phyloP scores from a whole-genome alignment of 2,113 vertebrate genomes.

The Carassius auratus region DNA sequence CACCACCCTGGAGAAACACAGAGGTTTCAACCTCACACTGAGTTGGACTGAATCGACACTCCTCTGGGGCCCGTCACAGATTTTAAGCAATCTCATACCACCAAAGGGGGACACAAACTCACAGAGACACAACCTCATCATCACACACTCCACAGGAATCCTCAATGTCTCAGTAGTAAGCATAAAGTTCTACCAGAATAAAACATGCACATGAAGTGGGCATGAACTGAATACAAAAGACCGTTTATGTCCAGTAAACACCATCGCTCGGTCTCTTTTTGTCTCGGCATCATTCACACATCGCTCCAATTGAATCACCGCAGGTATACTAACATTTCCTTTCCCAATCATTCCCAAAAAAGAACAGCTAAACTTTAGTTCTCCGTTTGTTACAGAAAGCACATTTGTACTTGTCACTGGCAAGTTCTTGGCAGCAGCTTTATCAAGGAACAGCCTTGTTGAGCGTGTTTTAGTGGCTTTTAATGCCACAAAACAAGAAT shows the following conservation, averaged over 20 bases:
- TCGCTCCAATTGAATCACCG: background rate
- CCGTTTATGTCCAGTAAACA: constrained; percentile 13
- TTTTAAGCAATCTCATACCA: constrained; percentile 35
- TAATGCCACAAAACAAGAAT: constrained; percentile 8
- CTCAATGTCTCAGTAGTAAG: constrained; percentile 4
- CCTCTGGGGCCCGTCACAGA: constrained; percentile 17
- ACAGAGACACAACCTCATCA: constrained; percentile 21
- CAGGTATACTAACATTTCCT: constrained; percentile 8
- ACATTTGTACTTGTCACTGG: constrained; percentile 20
- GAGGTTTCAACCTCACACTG: constrained; percentile 11
- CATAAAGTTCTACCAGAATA: constrained; percentile 8
- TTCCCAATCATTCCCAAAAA: background rate
- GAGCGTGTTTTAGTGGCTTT: constrained; percentile 1
- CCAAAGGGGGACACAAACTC: background rate
- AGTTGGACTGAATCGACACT: constrained; percentile 19
- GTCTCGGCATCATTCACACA: background rate
- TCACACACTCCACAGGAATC: constrained; percentile 35
- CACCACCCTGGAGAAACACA: constrained; percentile 4
- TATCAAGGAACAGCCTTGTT: background rate
- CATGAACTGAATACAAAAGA: constrained; percentile 37
- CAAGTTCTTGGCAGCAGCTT: constrained; percentile 26
- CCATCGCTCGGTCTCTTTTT: background rate
- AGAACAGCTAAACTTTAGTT: background rate
- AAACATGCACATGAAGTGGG: background rate
- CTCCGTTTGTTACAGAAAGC: background rate